Conservation (phyloP, 2,113 vertebrate species). For the Dasyornis broadbenti region DNA sequence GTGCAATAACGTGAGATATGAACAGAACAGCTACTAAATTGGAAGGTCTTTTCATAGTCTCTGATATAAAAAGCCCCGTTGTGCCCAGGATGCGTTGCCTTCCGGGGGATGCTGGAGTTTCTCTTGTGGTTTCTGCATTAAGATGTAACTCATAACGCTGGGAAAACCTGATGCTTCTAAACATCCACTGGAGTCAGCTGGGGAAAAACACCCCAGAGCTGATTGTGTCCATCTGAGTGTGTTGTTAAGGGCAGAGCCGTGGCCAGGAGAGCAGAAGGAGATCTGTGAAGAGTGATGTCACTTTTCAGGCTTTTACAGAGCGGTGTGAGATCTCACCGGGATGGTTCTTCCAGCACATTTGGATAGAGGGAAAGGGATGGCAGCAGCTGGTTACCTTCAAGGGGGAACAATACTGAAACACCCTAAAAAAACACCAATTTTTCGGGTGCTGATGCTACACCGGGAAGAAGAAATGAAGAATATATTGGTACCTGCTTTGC, state of each 20-base stretch:
- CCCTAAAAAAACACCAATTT: neutral
- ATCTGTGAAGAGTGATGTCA: neutral
- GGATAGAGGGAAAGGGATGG: neutral
- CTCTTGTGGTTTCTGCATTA: neutral
- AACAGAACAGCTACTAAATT: constrained; percentile 15
- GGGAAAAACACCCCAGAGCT: neutral
- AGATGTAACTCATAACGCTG: neutral
- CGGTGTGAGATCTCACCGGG: rapidly evolving
- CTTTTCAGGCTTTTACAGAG: neutral
- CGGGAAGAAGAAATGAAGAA: neutral
- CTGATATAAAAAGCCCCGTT: neutral
- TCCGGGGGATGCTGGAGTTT: neutral
- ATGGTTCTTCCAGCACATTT: neutral
- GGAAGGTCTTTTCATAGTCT: constrained; percentile 20
- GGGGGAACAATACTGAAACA: neutral
- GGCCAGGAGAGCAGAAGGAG: neutral
- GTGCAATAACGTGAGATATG: neutral
- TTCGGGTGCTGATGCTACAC: neutral
- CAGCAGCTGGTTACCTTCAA: neutral
- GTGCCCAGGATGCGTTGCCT: neutral
- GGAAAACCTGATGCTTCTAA: neutral
- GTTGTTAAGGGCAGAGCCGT: neutral
- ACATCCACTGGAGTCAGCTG: neutral
- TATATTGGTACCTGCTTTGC: neutral
- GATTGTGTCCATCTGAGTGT: neutral